These are phyloP conservation scores for Drosophila pruinosa DNA, from an alignment of 1,140 invertebrate genomes.

Conservation along the genomic window DNA sequence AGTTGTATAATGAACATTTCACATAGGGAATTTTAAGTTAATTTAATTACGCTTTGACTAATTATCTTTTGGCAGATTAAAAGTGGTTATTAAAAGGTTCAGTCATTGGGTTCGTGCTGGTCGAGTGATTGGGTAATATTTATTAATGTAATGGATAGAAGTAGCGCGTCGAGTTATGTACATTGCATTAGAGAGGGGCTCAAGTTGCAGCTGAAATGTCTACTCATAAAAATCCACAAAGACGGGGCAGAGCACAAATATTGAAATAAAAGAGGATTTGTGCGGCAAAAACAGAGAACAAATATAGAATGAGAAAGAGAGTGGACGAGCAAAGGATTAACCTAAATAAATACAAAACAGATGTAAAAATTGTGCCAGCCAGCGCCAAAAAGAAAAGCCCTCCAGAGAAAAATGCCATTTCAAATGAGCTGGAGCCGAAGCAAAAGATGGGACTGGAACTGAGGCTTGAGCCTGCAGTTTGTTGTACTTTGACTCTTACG, in stretches of 20 bases:
- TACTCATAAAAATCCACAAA: slow-evolving; percentile 67
- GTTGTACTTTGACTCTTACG: background rate
- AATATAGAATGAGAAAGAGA: slow-evolving; percentile 3
- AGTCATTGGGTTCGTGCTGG: background rate
- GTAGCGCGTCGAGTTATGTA: slow-evolving; percentile 27
- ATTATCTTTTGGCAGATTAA: background rate
- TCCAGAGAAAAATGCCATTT: slow-evolving; percentile 56
- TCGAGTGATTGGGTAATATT: slow-evolving; percentile 42
- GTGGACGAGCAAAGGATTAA: slow-evolving; percentile 58
- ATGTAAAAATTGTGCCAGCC: slow-evolving; percentile 67
- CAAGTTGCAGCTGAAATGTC: slow-evolving; percentile 42
- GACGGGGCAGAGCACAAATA: slow-evolving; percentile 59
- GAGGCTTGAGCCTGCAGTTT: background rate
- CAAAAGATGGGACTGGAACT: background rate
- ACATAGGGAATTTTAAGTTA: background rate
- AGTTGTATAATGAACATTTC: no score
- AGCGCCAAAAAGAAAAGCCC: slow-evolving; percentile 16
- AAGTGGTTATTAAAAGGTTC: background rate
- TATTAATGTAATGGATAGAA: slow-evolving; percentile 51
- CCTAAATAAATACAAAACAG: slow-evolving; percentile 78
- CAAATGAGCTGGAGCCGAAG: slow-evolving; percentile 54
- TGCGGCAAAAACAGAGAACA: slow-evolving; percentile 10
- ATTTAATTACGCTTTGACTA: background rate
- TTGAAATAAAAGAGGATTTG: slow-evolving; percentile 71
- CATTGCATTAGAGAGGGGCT: slow-evolving; percentile 54